Conservation (phyloP, 2,888 invertebrate species). For the Dastarcus helophoroides region DNA sequence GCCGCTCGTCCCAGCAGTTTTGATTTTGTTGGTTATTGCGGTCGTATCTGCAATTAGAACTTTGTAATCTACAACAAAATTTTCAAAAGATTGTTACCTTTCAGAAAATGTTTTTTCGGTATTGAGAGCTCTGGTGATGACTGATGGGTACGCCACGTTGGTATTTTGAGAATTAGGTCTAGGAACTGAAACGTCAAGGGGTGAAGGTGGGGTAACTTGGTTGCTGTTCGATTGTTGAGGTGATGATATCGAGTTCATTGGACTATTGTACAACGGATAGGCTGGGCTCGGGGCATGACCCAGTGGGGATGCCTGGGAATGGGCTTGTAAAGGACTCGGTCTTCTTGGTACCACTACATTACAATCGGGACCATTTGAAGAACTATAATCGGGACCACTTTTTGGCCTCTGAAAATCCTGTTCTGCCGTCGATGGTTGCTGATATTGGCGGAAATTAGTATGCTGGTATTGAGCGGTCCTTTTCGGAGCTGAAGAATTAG, state of each 20-base stretch:
- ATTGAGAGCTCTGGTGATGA: constrained; percentile 64
- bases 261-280: constrained; percentile 77
- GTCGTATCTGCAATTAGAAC: too few relatives aligned
- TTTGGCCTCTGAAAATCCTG: constrained; percentile 44
- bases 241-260: constrained; percentile 64
- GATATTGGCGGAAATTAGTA: constrained; percentile 45
- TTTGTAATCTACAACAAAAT: too few relatives aligned
- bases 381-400: constrained; percentile 39
- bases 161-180: constrained; percentile 48
- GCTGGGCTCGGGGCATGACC: constrained; percentile 68
- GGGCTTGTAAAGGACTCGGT: constrained; percentile 56
- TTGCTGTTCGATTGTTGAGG: constrained; percentile 54
- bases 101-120: constrained; percentile 46
- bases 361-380: constrained; percentile 44
- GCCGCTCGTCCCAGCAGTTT: constrained; percentile 49
- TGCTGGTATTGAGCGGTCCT: constrained; percentile 43
- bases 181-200: constrained; percentile 57
- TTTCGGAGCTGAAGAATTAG: constrained; percentile 43
- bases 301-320: constrained; percentile 61
- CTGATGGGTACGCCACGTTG: constrained; percentile 67
- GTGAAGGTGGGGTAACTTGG: constrained; percentile 53
- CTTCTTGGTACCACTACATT: constrained; percentile 54
- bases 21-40: constrained; percentile 27
- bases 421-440: constrained; percentile 40
- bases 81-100: too few relatives aligned